Evolutionary conservation across 2,113 vertebrate genomes (phyloP).

Genomic region (Alaudala cheleensis): DNA sequence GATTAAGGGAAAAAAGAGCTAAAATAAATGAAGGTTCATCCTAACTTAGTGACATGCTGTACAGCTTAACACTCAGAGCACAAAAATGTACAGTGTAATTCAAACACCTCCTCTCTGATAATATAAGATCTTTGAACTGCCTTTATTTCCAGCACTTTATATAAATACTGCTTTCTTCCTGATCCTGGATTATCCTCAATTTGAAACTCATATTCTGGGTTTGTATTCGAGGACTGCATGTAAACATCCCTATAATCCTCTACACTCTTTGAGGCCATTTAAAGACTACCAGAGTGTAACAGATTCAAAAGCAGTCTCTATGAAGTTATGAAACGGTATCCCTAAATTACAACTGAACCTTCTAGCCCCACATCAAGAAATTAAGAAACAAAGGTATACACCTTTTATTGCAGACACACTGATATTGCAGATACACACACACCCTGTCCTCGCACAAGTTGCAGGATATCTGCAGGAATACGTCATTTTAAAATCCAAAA

Average conservation of each 20-base stretch:
- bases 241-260: neutral
- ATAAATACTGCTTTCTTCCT: neutral
- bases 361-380: neutral
- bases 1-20: neutral
- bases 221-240: neutral
- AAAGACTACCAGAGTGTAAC: neutral
- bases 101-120: neutral
- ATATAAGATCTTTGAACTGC: neutral
- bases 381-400: neutral
- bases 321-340: neutral
- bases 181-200: neutral
- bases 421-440: neutral
- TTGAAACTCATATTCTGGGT: neutral
- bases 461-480: neutral
- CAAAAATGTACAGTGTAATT: neutral
- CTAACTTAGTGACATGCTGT: neutral
- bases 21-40: neutral
- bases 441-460: neutral
- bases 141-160: neutral
- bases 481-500: neutral
- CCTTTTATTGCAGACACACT: neutral
- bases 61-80: neutral
- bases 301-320: neutral
- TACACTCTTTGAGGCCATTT: neutral
- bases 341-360: neutral